These are phyloP conservation scores for Actenoides lindsayi DNA, from an alignment of 2,113 vertebrate species.

Conservation along the genomic window DNA sequence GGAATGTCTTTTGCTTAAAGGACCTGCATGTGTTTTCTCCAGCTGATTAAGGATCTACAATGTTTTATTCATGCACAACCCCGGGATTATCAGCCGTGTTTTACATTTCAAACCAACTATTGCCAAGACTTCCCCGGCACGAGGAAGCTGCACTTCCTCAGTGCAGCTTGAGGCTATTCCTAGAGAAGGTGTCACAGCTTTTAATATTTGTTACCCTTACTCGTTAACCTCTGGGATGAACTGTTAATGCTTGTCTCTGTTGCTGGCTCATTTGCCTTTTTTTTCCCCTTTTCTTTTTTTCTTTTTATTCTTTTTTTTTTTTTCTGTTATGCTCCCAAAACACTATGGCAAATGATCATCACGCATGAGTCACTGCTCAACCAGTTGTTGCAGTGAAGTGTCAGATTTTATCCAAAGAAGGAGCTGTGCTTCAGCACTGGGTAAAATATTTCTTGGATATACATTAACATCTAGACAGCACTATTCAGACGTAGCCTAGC, in stretches of 20 bases:
- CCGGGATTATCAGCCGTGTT: constrained; percentile 2
- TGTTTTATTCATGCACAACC: constrained; percentile 54
- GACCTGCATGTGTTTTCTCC: neutral
- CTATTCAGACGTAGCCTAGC: neutral
- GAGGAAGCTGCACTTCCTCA: neutral
- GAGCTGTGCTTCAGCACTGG: neutral
- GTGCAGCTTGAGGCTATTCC: constrained; percentile 6
- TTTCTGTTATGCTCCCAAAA: neutral
- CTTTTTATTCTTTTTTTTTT: neutral
- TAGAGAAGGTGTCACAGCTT: constrained; percentile 35
- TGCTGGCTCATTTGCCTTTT: neutral
- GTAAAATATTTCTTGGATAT: neutral
- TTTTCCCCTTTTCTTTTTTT: neutral
- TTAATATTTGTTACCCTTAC: constrained; percentile 1
- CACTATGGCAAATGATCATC: neutral
- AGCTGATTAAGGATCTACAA: constrained; percentile 4
- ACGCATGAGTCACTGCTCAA: constrained; percentile 50
- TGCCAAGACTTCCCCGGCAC: neutral
- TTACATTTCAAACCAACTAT: constrained; percentile 42
- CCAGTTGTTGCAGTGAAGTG: neutral
- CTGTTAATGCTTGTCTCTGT: neutral
- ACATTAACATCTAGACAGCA: neutral
- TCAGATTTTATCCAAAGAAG: constrained; percentile 64
- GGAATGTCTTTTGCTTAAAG: constrained; percentile 8
- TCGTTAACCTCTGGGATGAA: constrained; percentile 35